Evolutionary conservation across 2,113 vertebrate genomes (phyloP), one percentile per base, ranked within the genome.

Genomic region (Cacatua alba): DNA sequence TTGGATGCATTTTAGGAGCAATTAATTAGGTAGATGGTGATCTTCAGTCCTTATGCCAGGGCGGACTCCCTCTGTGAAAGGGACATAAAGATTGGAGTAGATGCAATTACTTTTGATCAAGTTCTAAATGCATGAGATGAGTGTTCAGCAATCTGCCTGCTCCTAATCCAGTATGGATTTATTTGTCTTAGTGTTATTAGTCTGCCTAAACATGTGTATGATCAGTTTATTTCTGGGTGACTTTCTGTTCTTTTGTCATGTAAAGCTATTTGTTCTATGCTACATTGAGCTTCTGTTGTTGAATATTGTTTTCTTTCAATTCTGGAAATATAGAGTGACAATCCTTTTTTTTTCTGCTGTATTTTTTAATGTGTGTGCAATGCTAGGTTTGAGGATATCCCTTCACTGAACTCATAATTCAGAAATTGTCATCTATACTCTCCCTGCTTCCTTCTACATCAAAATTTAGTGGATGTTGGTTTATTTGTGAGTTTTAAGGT

Each of bases 161-260:
- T 94, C 33, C n/a, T 95, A 83, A 95, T 94, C 71, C 84, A 35
- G 62, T 82, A 88, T 59, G 79, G 70, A 86, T 95, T 92, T 95
- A 72, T 82, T 92, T 90, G 70, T 72, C 0, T 79, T 57, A 69
- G 17, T 87, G 75, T 93, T 94, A 67, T 67, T 95, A 91, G 57
- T 84, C 77, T 89, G 55, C 76, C 82, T 96, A 93, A 96, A 95
- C 67, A 77, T 80, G 52, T 91, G 84, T 94, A 85, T 79, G 91
- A 95, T 91, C 53, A 49, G 52, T 94, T 94, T 94, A 90, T 94
- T 92, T 95, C 55, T 93, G 94, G 49, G 57, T 95, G 91, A 91
- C 59, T 95, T 95, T 97, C 63, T 92, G 31, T 85, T 68, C 49
- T 87, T 95, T 76, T 90, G 39, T 76, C 19, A 35, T 57, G 19